Evolutionary conservation across 2,797 vertebrate species (phyloP).

Genomic region (Erethizon dorsatum): DNA sequence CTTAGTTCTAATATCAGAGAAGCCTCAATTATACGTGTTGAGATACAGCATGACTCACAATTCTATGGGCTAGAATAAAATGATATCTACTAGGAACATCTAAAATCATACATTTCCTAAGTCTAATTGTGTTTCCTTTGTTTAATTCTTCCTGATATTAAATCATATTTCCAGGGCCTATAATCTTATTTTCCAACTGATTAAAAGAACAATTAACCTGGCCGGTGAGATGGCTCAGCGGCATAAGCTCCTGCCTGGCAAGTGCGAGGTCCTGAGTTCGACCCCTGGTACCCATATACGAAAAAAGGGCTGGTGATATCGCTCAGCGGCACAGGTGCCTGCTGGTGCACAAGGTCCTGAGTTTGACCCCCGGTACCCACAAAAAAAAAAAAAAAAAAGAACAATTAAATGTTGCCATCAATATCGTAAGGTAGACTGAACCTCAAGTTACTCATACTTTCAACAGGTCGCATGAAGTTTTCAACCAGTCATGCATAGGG

Average conservation of each 20-base stretch:
- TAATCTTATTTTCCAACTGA: conserved; percentile 42
- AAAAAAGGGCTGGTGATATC: too few relatives aligned
- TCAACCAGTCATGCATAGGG: neutral
- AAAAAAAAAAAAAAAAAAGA: neutral
- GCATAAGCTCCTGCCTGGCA: too few relatives aligned
- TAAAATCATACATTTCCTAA: conserved; percentile 29
- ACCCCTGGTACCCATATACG: too few relatives aligned
- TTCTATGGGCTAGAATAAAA: conserved; percentile 30
- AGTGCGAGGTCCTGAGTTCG: too few relatives aligned
- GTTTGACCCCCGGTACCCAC: too few relatives aligned
- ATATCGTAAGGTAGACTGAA: neutral
- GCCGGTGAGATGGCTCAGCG: too few relatives aligned
- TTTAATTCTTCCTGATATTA: conserved; percentile 62
- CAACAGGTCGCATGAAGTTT: neutral
- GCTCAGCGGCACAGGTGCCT: too few relatives aligned
- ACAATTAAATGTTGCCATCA: conserved; percentile 9
- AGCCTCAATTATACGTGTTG: neutral
- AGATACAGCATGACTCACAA: neutral
- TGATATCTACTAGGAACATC: neutral
- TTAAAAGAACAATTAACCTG: conserved; percentile 16
- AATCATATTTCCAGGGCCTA: neutral
- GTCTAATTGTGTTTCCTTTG: conserved; percentile 19
- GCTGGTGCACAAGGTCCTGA: too few relatives aligned
- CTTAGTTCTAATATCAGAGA: neutral
- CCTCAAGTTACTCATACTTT: neutral